These are phyloP conservation scores for Mesocentrotus franciscanus DNA, from an alignment of 53 echinoderm and acorn worm species.

Conservation along the genomic window DNA sequence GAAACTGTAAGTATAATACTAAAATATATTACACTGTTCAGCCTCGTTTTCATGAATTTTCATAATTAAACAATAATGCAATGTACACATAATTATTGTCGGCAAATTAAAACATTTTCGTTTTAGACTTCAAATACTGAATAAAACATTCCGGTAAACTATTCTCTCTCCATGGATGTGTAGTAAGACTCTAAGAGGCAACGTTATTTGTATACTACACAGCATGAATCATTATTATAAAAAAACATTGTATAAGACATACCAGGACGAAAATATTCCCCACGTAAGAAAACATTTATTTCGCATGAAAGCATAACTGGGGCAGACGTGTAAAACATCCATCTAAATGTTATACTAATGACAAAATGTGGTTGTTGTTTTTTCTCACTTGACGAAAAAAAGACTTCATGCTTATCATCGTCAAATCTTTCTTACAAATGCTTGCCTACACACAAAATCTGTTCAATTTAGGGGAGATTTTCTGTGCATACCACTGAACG, in stretches of 20 bases:
- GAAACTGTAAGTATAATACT: too few species aligned
- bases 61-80: too few species aligned
- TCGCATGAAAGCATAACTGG: not conserved
- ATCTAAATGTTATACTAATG: not conserved
- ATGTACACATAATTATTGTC: not conserved
- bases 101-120: not conserved
- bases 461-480: not conserved
- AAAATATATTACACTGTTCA: too few species aligned
- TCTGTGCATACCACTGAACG: not conserved
- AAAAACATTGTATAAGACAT: not conserved
- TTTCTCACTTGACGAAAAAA: too few species aligned
- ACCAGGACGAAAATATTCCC: not conserved
- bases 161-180: not conserved
- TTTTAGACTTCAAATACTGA: too few species aligned
- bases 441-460: not conserved
- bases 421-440: not conserved
- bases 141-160: not conserved
- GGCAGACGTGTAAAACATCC: not conserved
- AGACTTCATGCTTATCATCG: not conserved
- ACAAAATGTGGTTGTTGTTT: too few species aligned
- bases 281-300: not conserved
- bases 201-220: not conserved
- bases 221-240: too few species aligned
- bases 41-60: too few species aligned
- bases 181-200: not conserved